Evolutionary conservation across 2,888 invertebrate genomes (phyloP), one percentile per base, ranked within the genome.

Genomic region (Malacosoma neustria): DNA sequence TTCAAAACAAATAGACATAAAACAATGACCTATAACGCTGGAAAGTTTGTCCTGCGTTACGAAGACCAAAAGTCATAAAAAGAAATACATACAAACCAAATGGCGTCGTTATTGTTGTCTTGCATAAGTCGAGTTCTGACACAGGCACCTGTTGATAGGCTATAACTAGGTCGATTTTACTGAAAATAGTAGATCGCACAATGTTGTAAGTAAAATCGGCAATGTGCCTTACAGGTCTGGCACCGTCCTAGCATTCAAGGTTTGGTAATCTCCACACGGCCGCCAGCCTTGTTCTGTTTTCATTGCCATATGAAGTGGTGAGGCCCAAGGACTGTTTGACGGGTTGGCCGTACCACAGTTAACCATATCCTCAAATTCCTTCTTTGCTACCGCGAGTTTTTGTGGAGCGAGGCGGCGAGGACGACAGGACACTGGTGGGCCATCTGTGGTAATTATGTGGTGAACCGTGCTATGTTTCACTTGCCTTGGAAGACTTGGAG

Each of bases 101-200:
- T n/a, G n/a, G n/a, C n/a, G n/a, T n/a, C n/a, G n/a, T n/a, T n/a
- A n/a, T n/a, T n/a, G n/a, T n/a, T n/a, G 44, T 49, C 29, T 49
- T 49, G n/a, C 38, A 34, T 5, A 46, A 38, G 13, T 44, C 43
- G 2, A 34, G 14, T 1, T 36, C 29, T 0, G 36, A 30, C 2
- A 43, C 37, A 1, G 14, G n/a, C 30, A 47, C 45, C 5, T 30
- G 29, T 37, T 49, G 45, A 14, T 49, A 48, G 1, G 39, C 47
- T 22, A 43, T 38, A 7, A 38, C 36, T 3, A 48, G 22, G 22
- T 51, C 43, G 7, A 48, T 6, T 22, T 31, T 31, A 3, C 37
- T 34, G 29, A 46, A 47, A 11, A 49, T 29, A 2, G 11, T 46
- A 38, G 43, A 45, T 6, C 33, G 32, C 6, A 30, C 30, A 11